Base-by-base conservation (phyloP, 1,140 invertebrate species). In the Solenopsis invicta region DNA sequence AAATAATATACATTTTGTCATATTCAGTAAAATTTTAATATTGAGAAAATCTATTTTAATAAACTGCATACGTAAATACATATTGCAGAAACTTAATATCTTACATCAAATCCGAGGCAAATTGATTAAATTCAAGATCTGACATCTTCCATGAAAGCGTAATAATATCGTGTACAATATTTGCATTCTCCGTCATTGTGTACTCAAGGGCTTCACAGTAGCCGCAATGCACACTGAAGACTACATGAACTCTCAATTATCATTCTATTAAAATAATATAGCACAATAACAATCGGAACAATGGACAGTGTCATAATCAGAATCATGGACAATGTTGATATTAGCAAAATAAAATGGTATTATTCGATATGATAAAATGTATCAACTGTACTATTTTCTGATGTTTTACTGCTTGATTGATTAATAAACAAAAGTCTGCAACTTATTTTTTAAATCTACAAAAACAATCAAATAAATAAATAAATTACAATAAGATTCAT, bases 51-150 rank as follows among this genome's bases (percentile, higher is more conserved):
- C 4, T n/a, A 48, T 74, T 84, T 50, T 6, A 24, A 18, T 84
- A 4, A 82, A 59, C 16, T 81, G 24, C 0, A 0, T 8, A 12
- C 0, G 8, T 24, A 67, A 37, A 80, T 52, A 34, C 12, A 34
- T 8, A 74, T 50, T 21, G 48, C 37, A 45, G 41, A 24, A 16
- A 13, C 21, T 74, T 50, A 16, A 6, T 13, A 24, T 69, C 21
- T 61, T 37, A n/a, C 24, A 12, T 50, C 24, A 13, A 29, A 29
- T 29, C 10, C 16, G 0, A n/a, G 41, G 9, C 6, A 48, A 74
- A 74, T 61, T 84, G 21, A 74, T 72, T 72, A 74, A 74, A 84
- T 72, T 56, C n/a, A 41, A 48, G 12, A 56, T 50, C 10, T 74
- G 24, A 59, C 18, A 37, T 50, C 80, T 69, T 69, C 37, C 12